These are phyloP conservation scores for Eidolon dupreanum DNA, from an alignment of 2,797 vertebrate genomes.

Conservation along the genomic window DNA sequence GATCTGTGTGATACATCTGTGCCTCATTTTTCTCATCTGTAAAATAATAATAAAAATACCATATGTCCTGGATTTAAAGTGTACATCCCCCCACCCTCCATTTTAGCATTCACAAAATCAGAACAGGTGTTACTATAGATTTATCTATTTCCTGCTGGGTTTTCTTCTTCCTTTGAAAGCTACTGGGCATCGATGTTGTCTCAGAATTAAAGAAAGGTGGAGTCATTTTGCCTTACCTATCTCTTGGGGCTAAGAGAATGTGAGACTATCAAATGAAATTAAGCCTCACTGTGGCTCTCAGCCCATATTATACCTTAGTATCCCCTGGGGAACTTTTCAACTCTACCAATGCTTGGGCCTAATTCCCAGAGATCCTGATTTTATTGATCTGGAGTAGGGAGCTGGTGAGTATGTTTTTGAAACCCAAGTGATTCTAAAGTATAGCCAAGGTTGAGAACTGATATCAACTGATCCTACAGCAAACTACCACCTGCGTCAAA, in stretches of 20 bases:
- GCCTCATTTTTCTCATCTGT: not conserved
- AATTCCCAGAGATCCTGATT: not conserved
- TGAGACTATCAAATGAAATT: not conserved
- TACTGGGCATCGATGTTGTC: not conserved
- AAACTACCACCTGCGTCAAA: not conserved
- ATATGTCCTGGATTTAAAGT: not conserved
- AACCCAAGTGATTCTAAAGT: not conserved
- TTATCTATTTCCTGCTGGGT: not conserved
- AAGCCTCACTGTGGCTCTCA: not conserved
- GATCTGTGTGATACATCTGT: not conserved
- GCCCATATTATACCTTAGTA: not conserved
- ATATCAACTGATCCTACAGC: not conserved
- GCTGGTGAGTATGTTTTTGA: not conserved
- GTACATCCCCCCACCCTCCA: not conserved
- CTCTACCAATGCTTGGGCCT: not conserved
- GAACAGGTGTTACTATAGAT: not conserved
- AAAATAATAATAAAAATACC: not conserved
- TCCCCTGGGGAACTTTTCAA: not conserved
- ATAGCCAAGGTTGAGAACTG: not conserved
- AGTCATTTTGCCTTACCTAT: not conserved
- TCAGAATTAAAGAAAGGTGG: not conserved
- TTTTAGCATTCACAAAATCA: not conserved
- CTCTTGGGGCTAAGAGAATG: not conserved
- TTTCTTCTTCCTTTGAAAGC: not conserved
- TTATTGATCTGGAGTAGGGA: not conserved